Base-by-base conservation (phyloP, 2,113 vertebrate species). In the Saccopteryx bilineata region DNA sequence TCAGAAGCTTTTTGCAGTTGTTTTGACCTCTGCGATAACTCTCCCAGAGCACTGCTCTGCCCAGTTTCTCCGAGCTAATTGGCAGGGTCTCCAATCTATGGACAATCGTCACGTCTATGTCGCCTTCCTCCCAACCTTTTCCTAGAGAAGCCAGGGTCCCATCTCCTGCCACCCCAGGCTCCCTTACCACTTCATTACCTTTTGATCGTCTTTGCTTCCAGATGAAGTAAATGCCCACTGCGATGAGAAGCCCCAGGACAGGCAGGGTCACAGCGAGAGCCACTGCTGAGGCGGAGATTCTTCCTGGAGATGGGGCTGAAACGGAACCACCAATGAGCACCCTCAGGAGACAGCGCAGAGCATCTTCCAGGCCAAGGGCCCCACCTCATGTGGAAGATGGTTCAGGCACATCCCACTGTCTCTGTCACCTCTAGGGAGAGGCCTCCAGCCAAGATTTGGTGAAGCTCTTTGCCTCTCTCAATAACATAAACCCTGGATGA, bases 131-230 rank as follows among this genome's bases (percentile, higher is more conserved):
- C 65, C 5, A 6, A 48, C 52, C 50, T 88, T 80, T 60, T 60
- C n/a, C 85, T 68, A 56, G 46, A 65, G 39, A 69, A 68, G 15
- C 15, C 39, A 1, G 9, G 54, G 18, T 50, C 23, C 28, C 52
- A 60, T 52, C 78, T 63, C 39, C 83, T n/a, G 21, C 52, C 80
- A 46, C 31, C 24, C 23, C 13, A 19, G 10, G 7, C 39, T 66
- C 65, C 56, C 13, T 91, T 9, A 21, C 69, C 60, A 33, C 63
- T 28, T 23, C 13, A 5, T 97, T 97, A 98, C 97, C 97, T 97
- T 87, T 98, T 26, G 97, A 91, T 81, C n/a, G 93, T 84, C 90
- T 97, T 93, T 97, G 95, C 81, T 96, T 97, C 94, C 96, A 97
- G 79, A 97, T 95, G 68, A 97, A 5, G 39, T 14, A 96, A 87